Conservation (phyloP, 2,113 vertebrate species). For the Colossoma macropomum region DNA sequence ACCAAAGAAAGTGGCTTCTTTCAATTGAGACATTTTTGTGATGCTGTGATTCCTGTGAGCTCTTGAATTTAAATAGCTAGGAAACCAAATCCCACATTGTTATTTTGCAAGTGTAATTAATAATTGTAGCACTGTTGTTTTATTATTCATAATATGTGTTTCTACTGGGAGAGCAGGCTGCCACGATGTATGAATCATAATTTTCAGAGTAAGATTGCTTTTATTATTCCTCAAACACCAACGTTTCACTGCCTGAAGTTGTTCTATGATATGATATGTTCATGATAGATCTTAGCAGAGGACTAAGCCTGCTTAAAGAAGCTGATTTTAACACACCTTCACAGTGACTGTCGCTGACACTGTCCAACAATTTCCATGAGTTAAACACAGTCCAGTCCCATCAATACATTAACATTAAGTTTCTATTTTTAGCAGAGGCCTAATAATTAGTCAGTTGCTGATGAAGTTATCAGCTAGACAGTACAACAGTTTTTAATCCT, state of each 20-base stretch:
- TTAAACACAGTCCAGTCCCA: too few species aligned
- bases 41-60: too few species aligned
- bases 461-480: too few species aligned
- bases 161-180: not conserved
- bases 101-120: not conserved
- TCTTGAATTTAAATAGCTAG: not conserved
- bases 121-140: not conserved
- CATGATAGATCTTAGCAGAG: too few species aligned
- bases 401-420: too few species aligned
- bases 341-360: too few species aligned
- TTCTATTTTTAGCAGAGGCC: too few species aligned
- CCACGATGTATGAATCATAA: not conserved
- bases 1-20: not conserved
- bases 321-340: not conserved
- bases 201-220: not conserved
- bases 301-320: too few species aligned
- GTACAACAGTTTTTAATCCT: too few species aligned
- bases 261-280: too few species aligned
- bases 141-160: not conserved
- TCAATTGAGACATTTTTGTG: not conserved
- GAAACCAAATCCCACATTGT: not conserved
- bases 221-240: not conserved
- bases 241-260: not conserved
- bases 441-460: too few species aligned
- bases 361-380: too few species aligned